Percentiles rank a stretch among this genome's conserved stretches.
Evolutionary conservation across 1,140 invertebrate genomes (phyloP).

Genomic region (Grapholita molesta): DNA sequence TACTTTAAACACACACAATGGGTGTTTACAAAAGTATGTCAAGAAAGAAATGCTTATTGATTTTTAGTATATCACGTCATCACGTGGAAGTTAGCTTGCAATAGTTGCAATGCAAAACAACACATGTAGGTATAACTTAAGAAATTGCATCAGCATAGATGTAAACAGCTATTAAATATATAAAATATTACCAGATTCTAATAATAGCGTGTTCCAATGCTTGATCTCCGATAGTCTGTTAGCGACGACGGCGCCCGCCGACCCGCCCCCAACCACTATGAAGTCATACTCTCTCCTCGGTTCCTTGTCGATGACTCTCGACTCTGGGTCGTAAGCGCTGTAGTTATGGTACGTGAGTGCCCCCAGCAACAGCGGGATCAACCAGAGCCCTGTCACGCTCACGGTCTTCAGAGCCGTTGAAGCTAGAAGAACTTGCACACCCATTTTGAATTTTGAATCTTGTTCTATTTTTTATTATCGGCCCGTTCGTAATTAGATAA

Average conservation of each 20-base stretch:
- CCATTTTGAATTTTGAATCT: slow-evolving; percentile 76
- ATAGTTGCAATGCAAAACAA: no score
- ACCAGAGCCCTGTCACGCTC: slow-evolving; percentile 87
- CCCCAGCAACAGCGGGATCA: slow-evolving; percentile 89
- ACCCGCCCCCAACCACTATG: slow-evolving; percentile 93
- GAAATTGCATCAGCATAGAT: no score
- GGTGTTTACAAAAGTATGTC: no score
- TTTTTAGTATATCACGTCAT: no score
- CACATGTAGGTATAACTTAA: no score
- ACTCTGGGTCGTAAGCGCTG: slow-evolving; percentile 89
- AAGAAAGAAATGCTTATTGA: no score
- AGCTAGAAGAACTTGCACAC: slow-evolving; percentile 84
- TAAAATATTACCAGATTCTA: slow-evolving; percentile 85
- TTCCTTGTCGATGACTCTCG: slow-evolving; percentile 75
- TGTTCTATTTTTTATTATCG: neutral
- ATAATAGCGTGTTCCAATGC: slow-evolving; percentile 89
- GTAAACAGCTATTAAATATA: no score
- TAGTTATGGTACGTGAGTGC: slow-evolving; percentile 91
- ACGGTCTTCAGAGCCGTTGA: slow-evolving; percentile 87
- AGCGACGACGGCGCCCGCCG: slow-evolving; percentile 95
- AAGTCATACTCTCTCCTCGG: slow-evolving; percentile 88
- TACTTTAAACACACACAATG: no score
- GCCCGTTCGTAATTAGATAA: neutral
- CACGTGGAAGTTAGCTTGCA: no score
- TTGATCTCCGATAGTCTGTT: slow-evolving; percentile 91